Conservation (phyloP, 2,888 invertebrate species). For the Sarcophaga variegata region DNA sequence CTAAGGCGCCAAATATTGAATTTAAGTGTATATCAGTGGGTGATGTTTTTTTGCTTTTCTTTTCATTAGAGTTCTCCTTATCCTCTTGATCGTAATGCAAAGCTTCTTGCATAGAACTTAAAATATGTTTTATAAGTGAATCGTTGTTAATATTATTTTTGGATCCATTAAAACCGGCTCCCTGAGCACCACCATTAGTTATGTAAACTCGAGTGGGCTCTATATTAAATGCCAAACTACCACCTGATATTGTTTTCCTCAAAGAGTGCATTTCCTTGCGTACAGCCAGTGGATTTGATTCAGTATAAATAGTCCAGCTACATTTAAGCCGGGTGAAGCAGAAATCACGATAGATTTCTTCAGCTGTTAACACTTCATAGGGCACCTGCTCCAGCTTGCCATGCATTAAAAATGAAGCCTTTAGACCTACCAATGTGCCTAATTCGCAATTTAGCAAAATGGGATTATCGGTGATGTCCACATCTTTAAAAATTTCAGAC, state of each 20-base stretch:
- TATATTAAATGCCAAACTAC: slow-evolving; percentile 88
- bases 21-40: slow-evolving; percentile 44
- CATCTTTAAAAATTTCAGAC: slow-evolving; percentile 86
- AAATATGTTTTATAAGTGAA: slow-evolving; percentile 74
- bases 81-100: slow-evolving; percentile 57
- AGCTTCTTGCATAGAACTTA: slow-evolving; percentile 72
- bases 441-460: slow-evolving; percentile 85
- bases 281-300: slow-evolving; percentile 83
- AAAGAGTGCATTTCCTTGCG: slow-evolving; percentile 85
- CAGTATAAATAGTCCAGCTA: slow-evolving; percentile 85
- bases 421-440: slow-evolving; percentile 84
- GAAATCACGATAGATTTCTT: slow-evolving; percentile 87
- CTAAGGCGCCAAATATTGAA: slow-evolving; percentile 72
- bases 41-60: slow-evolving; percentile 54
- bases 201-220: slow-evolving; percentile 86
- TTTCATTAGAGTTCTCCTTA: slow-evolving; percentile 67
- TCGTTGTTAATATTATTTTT: slow-evolving; percentile 72
- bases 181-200: slow-evolving; percentile 82
- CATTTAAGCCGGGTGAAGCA: slow-evolving; percentile 87
- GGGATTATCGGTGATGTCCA: slow-evolving; percentile 91
- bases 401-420: slow-evolving; percentile 87
- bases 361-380: slow-evolving; percentile 85
- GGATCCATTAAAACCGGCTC: slow-evolving; percentile 63
- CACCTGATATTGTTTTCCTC: slow-evolving; percentile 88
- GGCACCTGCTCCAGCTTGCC: slow-evolving; percentile 87